These are phyloP conservation scores for Atta cephalotes DNA, from an alignment of 1,140 invertebrate species.

Conservation along the genomic window DNA sequence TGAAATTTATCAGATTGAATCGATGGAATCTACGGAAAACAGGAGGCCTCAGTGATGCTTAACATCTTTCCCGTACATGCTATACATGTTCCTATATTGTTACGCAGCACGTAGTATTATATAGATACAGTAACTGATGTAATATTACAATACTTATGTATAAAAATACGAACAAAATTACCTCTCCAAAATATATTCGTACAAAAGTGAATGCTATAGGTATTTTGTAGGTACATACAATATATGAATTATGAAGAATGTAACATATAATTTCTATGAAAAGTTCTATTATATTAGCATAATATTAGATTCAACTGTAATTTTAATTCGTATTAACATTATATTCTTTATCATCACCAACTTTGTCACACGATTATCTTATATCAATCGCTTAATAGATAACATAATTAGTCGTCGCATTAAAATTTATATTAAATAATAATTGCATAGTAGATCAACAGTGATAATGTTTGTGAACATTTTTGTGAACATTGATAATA, in stretches of 20 bases:
- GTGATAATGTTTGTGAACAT: neutral
- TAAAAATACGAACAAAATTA: neutral
- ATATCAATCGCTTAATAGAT: conserved; percentile 69
- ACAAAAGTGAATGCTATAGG: neutral
- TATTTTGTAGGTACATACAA: neutral
- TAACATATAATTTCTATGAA: neutral
- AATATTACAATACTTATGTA: neutral
- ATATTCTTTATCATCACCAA: neutral
- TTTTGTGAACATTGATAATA: neutral
- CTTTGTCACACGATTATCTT: conserved; percentile 54
- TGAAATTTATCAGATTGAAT: conserved; percentile 75
- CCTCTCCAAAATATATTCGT: neutral
- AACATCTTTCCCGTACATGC: neutral
- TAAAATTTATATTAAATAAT: conserved; percentile 73
- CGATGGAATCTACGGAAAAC: conserved; percentile 8
- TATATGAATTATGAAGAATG: neutral
- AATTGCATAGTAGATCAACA: conserved; percentile 60
- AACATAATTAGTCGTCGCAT: conserved; percentile 57
- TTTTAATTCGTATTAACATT: neutral
- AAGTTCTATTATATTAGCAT: neutral
- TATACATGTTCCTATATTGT: neutral
- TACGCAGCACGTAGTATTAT: neutral
- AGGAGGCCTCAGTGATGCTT: conserved; percentile 45
- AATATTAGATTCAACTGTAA: neutral
- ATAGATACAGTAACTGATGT: neutral